A percentile compares a stretch with the other conserved stretches of the same genome.
Evolutionary conservation across 2,888 invertebrate genomes (phyloP).

Genomic region (Alviniconcha strummeri): DNA sequence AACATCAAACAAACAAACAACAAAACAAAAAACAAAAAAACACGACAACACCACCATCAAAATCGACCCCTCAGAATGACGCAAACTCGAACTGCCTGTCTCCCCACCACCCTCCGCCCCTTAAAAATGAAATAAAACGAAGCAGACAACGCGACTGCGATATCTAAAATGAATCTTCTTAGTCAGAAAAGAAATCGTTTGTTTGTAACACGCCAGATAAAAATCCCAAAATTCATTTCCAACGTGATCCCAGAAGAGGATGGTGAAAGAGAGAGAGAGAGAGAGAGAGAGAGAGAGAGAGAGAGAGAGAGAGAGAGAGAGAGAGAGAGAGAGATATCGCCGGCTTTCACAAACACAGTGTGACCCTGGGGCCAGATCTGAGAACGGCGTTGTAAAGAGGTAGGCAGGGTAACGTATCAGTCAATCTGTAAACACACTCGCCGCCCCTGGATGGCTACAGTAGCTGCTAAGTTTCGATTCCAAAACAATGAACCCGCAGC

Average conservation of each 20-base stretch:
- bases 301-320: not conserved
- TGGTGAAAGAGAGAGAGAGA: not conserved
- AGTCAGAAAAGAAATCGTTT: too few species aligned
- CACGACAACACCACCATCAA: too few species aligned
- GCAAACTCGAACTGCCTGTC: too few species aligned
- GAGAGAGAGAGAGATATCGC: not conserved
- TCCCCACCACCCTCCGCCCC: too few species aligned
- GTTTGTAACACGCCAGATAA: too few species aligned
- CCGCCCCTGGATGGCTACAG: constrained; percentile 23
- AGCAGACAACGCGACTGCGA: too few species aligned
- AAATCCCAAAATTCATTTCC: too few species aligned
- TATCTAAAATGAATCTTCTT: too few species aligned
- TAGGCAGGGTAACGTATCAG: not conserved
- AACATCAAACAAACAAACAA: not conserved
- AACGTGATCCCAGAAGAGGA: not conserved
- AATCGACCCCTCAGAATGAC: too few species aligned
- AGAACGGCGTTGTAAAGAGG: not conserved
- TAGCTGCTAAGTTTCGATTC: constrained; percentile 28
- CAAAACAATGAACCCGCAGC: constrained; percentile 25
- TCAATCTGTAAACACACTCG: constrained; percentile 21
- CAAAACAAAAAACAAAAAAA: not conserved
- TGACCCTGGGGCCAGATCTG: constrained; percentile 10
- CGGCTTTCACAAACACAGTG: not conserved
- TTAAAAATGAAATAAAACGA: too few species aligned
- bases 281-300: too few species aligned